phyloP scores from a whole-genome alignment of 1,140 invertebrate genomes.

The Brachionus plicatilis region DNA sequence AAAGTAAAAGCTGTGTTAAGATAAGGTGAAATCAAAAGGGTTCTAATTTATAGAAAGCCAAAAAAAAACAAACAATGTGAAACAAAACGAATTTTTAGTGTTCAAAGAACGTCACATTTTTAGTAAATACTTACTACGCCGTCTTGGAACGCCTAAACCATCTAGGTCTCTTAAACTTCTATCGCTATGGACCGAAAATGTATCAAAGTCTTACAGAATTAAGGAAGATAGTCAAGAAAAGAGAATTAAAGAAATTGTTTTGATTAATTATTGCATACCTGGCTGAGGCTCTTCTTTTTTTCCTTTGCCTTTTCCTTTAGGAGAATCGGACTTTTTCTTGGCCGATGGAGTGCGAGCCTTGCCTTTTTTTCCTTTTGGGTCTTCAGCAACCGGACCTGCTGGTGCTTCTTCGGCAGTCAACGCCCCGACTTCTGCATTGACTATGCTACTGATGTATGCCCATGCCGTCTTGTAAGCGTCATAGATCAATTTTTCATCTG shows the following conservation, averaged over 20 bases:
- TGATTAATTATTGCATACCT: neutral
- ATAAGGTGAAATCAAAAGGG: neutral
- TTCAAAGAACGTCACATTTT: neutral
- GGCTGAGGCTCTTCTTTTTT: slow-evolving; percentile 21
- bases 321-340: slow-evolving; percentile 22
- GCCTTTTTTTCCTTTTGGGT: slow-evolving; percentile 1
- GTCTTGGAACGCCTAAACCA: neutral
- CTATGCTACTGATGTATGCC: neutral
- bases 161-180: slow-evolving; percentile 6
- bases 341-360: slow-evolving; percentile 5
- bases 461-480: slow-evolving; percentile 48
- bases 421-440: slow-evolving; percentile 45
- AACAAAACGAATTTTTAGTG: neutral
- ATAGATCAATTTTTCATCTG: slow-evolving; percentile 52
- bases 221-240: neutral
- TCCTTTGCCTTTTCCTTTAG: neutral
- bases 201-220: slow-evolving; percentile 11
- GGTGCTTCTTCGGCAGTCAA: slow-evolving; percentile 40
- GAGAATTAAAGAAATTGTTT: neutral
- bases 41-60: neutral
- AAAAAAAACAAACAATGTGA: neutral
- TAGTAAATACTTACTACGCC: slow-evolving; percentile 16
- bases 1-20: neutral
- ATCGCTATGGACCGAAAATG: slow-evolving; percentile 21
- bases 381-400: slow-evolving; percentile 40